Base-by-base conservation (phyloP, 2,888 invertebrate species). In the Sinodicranocentrus sp. region DNA sequence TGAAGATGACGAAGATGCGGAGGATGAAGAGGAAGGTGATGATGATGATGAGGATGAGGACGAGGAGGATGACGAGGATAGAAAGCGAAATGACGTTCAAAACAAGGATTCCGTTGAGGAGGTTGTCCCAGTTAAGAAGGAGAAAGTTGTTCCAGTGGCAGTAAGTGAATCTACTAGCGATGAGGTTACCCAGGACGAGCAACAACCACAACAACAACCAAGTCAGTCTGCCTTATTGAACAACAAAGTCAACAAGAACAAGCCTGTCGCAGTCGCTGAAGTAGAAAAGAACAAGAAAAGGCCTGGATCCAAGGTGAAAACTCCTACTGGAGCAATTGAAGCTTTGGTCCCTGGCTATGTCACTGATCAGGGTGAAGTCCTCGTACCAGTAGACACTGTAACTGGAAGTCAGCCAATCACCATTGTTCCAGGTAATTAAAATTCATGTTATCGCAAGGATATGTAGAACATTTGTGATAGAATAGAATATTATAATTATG, bases 261-360 rank as follows among this genome's bases (percentile, higher is more conserved):
- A 78, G 48, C 70, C 68, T 13, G 10, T 1, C 6, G 54, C 57
- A 19, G 67, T 43, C 25, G 21, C 25, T 59, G 17, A 52, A 17
- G 26, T 23, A 5, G 23, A 15, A 59, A 3, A 8, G 21, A 2
- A 13, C 59, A 52, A 52, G 52, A n/a, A 57, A 72, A 44, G 54
- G n/a, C 10, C 26, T 39, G 26, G 13, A 8, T 19, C 44, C 21
- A 67, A 67, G 67, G 21, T 23, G 8, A 76, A 76, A 57, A 65
- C 28, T 48, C 43, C 70, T 3, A 76, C 54, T 25, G 78, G 78
- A 25, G 82, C 85, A 13, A 85, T 88, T 39, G 88, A 88, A 79
- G 88, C 88, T 44, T 71, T 88, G 13, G 88, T 88, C 1, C 88
- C 88, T 19, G 88, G 88, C 17, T 88, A 88, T 65, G 87, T 88